Base-by-base conservation (phyloP, 2,797 vertebrate species). In the Rhinogobio ventralis region DNA sequence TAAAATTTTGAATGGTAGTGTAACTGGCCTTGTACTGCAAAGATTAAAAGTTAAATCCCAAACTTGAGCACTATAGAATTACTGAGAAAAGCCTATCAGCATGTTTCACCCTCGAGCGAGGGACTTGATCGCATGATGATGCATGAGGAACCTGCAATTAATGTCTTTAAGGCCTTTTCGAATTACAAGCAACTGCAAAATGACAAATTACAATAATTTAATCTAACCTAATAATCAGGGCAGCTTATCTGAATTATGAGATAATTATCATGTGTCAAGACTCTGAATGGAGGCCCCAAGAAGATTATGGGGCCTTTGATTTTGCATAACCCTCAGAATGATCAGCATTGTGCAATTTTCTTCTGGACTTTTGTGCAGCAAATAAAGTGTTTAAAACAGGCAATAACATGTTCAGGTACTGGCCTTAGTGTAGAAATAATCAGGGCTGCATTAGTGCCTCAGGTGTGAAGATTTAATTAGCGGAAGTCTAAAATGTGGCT, bases 271-370 rank as follows among this genome's bases (percentile, higher is more conserved):
- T 91, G 91, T 91, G 92, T 92, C 92, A 88, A 84, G 88, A 90
- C 89, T 66, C 77, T 92, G 90, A 93, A 93, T 92, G 90, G 87
- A 89, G 88, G 89, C 90, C 90, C 90, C 90, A 91, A 89, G 62
- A 88, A 90, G 91, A 93, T 94, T 93, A 93, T 88, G 23, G 11
- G 88, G 81, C 6, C 90, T 68, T n/a, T 72, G 77, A 49, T 46
- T 72, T 55, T 42, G 46, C 72, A 19, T 66, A 83, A 60, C 13
- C 55, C 42, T 76, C 33, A 23, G 3, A 78, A 11, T 82, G 28
- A 69, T 25, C 42, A 66, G 62, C 42, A 60, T 46, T 25, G 45
- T 23, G 49, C 17, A 17, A 55, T 42, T 42, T 77, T 15, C 33
- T 33, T 68, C 15, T 45, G 25, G 67, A 55, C 23, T 28, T 81